phyloP scores from a whole-genome alignment of 2,888 invertebrate genomes.

The Vandiemenella viatica region DNA sequence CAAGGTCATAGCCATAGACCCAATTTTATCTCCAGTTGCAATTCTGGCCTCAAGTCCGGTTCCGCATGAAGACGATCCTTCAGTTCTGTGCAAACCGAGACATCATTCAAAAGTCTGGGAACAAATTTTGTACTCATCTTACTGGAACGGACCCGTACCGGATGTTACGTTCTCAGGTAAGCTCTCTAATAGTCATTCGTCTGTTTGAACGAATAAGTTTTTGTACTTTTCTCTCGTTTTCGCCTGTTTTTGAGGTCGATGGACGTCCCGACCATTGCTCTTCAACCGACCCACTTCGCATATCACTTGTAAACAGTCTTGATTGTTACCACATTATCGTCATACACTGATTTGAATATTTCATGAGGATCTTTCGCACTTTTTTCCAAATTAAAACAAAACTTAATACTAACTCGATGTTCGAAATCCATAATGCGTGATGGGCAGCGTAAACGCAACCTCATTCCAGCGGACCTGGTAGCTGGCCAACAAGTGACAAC shows the following conservation, averaged over 20 bases:
- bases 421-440: too few species aligned
- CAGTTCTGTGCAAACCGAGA: neutral
- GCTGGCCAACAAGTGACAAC: too few species aligned
- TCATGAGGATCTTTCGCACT: neutral
- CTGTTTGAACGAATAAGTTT: neutral
- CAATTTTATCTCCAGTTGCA: constrained; percentile 1
- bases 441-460: too few species aligned
- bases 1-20: constrained; percentile 1
- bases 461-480: too few species aligned
- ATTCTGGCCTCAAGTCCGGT: constrained; percentile 1
- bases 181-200: neutral
- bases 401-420: too few species aligned
- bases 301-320: neutral
- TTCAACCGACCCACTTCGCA: neutral
- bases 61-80: neutral
- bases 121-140: neutral
- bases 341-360: neutral
- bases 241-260: neutral
- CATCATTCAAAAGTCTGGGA: neutral
- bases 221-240: neutral
- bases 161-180: neutral
- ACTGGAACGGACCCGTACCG: neutral
- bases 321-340: neutral
- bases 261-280: neutral
- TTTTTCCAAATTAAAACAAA: too few species aligned